phyloP scores from a whole-genome alignment of 2,797 vertebrate species.

The Heteromormyrus szaboi region DNA sequence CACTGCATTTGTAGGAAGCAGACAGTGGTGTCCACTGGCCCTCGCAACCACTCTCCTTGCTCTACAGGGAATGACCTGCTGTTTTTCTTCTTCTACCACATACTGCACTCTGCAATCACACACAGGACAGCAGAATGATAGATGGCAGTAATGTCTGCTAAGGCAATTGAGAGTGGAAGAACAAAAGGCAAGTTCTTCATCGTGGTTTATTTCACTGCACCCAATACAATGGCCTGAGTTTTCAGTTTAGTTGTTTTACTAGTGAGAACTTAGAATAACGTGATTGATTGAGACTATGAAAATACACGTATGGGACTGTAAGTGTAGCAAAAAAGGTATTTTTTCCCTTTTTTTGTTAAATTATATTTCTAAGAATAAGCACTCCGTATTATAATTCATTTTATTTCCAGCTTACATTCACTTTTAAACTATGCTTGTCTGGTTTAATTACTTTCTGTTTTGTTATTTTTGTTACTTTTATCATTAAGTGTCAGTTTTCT shows the following conservation, averaged over 20 bases:
- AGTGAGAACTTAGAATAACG: neutral
- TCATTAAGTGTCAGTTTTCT: neutral
- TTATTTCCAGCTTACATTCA: neutral
- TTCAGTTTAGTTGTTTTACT: neutral
- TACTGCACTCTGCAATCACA: neutral
- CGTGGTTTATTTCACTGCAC: constrained; percentile 13
- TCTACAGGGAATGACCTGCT: neutral
- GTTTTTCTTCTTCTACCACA: neutral
- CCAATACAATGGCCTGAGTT: constrained; percentile 20
- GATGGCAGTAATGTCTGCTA: constrained; percentile 14
- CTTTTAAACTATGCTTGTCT: neutral
- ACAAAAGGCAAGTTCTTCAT: constrained; percentile 20
- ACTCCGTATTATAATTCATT: neutral
- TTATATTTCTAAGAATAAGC: neutral
- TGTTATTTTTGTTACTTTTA: neutral
- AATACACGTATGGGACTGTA: neutral
- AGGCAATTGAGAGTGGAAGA: constrained; percentile 30
- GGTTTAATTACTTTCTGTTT: neutral
- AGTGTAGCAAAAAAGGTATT: neutral
- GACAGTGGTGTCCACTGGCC: neutral
- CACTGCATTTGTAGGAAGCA: neutral
- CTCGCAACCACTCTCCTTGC: neutral
- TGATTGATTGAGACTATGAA: neutral
- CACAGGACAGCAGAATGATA: neutral
- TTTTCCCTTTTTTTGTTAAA: neutral